Base-by-base conservation (phyloP, 2,888 invertebrate genomes). In the Portevinia maculata region DNA sequence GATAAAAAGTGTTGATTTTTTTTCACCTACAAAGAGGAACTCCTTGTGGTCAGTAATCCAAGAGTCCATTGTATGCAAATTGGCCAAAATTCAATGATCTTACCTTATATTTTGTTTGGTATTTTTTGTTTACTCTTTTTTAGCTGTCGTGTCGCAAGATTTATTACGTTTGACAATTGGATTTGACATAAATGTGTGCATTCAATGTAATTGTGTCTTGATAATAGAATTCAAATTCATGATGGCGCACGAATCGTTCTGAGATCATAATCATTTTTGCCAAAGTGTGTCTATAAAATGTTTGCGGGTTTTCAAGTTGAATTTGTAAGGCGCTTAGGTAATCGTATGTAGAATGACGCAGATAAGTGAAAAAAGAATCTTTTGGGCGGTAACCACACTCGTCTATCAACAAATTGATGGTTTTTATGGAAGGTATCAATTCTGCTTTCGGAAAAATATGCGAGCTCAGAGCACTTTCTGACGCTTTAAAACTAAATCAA, bases 201-300 rank as follows among this genome's bases (percentile, higher is more conserved):
- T 83, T 78, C 48, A 71, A 83, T 83, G 81, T 71, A 83, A 83
- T 83, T 70, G 64, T 71, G 71, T 60, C 78, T 78, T 60, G 65
- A 78, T 78, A 64, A 11, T 6, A 9, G 17, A 32, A 6, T 21
- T 13, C 21, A 28, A 59, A 7, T 41, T 21, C 34, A 6, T 62
- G 62, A 50, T 73, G 62, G 34, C 60, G 60, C 37, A 50, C 21
- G 50, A 59, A 59, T 39, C 17, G 30, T 30, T 48, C 30, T 15
- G 19, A 50, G 59, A 57, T 71, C 19, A 1, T 50, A 50, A 59
- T 59, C 34, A 24, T 24, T 24, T 37, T 64, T 13, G 37, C 28
- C 24, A 64, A 48, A 64, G 64, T 64, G 64, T 48, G 64, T 50
- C 50, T 37, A 50, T 37, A 24, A 62, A 34, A 24, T 15, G 7